phyloP scores from a whole-genome alignment of 2,113 vertebrate genomes.

The Gallinago paraguaiae region DNA sequence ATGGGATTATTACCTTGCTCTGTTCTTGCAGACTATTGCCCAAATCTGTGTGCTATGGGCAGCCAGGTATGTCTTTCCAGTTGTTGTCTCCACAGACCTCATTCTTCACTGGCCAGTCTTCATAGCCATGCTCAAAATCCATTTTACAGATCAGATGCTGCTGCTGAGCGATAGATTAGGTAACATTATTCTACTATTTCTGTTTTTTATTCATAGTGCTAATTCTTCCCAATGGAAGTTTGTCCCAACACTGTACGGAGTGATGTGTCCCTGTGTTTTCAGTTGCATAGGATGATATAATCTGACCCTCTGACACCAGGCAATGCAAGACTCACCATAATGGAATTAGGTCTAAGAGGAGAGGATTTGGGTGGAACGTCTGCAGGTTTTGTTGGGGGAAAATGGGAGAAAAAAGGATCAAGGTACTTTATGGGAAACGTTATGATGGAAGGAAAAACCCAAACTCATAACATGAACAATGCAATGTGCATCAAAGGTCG shows the following conservation, averaged over 20 bases:
- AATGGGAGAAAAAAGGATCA: not conserved
- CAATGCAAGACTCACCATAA: not conserved
- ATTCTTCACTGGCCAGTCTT: not conserved
- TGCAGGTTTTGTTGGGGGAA: not conserved
- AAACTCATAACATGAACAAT: not conserved
- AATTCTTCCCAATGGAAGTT: not conserved
- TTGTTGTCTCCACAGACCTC: not conserved
- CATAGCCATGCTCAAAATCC: not conserved
- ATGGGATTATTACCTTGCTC: not conserved
- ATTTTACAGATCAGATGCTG: not conserved
- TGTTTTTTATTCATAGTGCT: not conserved
- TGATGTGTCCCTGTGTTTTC: not conserved
- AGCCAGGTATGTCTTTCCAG: fast-evolving
- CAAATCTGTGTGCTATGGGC: not conserved
- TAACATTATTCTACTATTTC: not conserved
- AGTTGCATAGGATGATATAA: not conserved
- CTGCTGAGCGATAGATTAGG: not conserved
- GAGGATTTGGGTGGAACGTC: not conserved
- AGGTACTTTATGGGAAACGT: not conserved
- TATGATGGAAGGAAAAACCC: not conserved
- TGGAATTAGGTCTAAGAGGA: not conserved
- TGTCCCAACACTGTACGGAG: not conserved
- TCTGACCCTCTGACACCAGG: not conserved
- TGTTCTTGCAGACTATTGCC: not conserved
- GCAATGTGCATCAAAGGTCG: not conserved